These are phyloP conservation scores for Macrophya annulata DNA, from an alignment of 2,888 invertebrate genomes.

Conservation along the genomic window DNA sequence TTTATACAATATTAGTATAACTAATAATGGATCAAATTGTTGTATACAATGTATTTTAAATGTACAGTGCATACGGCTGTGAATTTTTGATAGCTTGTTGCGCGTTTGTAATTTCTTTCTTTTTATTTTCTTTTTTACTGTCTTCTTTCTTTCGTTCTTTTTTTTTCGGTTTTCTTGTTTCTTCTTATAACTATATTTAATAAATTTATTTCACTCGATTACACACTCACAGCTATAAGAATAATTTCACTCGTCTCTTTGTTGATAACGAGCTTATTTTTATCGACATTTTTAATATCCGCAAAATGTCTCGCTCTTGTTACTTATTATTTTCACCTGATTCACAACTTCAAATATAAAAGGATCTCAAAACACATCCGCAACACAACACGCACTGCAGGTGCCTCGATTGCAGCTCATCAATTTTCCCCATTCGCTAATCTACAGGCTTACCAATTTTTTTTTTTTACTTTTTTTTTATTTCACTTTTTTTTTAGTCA, in stretches of 20 bases:
- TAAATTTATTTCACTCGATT: background rate
- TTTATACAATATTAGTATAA: no score
- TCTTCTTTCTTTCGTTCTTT: slow-evolving; percentile 1
- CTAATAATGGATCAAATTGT: no score
- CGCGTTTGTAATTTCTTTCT: background rate
- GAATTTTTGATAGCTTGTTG: slow-evolving; percentile 10
- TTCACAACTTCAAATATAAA: slow-evolving; percentile 24
- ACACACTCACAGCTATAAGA: background rate
- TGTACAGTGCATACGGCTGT: background rate
- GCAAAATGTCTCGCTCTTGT: background rate
- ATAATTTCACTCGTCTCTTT: background rate
- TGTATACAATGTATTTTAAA: no score
- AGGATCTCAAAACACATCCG: slow-evolving; percentile 32
- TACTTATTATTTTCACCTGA: background rate
- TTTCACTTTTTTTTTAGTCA: background rate
- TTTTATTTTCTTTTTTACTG: background rate
- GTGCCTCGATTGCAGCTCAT: slow-evolving; percentile 54
- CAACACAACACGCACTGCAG: slow-evolving; percentile 55
- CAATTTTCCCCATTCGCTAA: slow-evolving; percentile 35
- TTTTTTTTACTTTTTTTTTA: background rate
- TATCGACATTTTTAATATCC: background rate
- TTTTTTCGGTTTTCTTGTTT: no score
- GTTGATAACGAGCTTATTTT: background rate
- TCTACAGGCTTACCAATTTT: slow-evolving; percentile 1
- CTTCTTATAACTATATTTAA: background rate